phyloP scores from a whole-genome alignment of 2,888 invertebrate species.

The Apotomis capreana region DNA sequence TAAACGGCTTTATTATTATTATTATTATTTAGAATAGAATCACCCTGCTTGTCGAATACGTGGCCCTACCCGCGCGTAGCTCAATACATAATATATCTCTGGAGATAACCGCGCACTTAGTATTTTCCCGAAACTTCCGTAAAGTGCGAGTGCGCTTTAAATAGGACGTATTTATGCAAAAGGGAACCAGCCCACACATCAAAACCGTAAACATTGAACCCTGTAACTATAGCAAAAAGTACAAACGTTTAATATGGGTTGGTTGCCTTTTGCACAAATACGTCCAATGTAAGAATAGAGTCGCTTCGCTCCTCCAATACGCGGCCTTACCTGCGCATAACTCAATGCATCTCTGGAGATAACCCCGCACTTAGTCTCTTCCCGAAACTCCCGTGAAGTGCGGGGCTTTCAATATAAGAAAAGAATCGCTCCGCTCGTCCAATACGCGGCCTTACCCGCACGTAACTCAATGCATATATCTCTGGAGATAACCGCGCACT shows the following conservation, averaged over 20 bases:
- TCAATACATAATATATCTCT: conserved; percentile 54
- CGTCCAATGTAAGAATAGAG: conserved; percentile 33
- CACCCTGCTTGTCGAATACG: no score
- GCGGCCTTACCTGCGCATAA: conserved; percentile 33
- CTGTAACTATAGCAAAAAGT: no score
- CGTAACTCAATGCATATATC: conserved; percentile 53
- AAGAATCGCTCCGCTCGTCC: conserved; percentile 16
- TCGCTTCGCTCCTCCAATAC: no score
- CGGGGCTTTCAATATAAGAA: conserved; percentile 51
- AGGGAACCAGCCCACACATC: no score
- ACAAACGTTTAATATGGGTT: no score
- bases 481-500: conserved; percentile 60
- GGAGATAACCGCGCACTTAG: conserved; percentile 62
- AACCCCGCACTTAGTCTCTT: conserved; percentile 66
- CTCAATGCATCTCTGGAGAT: conserved; percentile 53
- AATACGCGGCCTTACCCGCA: conserved; percentile 23
- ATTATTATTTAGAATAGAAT: no score
- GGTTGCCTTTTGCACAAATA: neutral
- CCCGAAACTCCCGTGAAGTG: conserved; percentile 62
- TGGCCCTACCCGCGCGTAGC: conserved; percentile 35
- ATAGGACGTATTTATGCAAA: conserved; percentile 46
- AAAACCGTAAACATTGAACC: no score
- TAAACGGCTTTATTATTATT: no score
- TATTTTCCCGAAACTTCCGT: conserved; percentile 63
- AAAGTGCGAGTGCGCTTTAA: conserved; percentile 65